Evolutionary conservation across 1,140 invertebrate species (phyloP).

Genomic region (Neodiprion pinetum): DNA sequence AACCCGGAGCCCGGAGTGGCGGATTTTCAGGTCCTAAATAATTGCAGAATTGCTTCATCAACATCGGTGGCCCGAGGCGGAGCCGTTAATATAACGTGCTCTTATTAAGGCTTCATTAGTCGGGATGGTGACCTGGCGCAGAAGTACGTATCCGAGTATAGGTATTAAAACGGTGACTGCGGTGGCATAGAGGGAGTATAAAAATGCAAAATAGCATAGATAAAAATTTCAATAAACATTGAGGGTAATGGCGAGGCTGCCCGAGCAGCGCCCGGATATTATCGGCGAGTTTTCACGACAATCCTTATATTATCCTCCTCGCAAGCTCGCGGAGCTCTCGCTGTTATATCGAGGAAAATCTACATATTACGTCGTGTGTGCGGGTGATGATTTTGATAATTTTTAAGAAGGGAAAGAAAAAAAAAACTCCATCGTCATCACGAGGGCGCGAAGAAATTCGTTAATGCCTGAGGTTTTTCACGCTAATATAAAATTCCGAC

Average conservation of each 20-base stretch:
- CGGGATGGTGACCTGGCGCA: constrained; percentile 5
- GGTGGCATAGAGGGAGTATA: neutral
- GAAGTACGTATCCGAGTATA: neutral
- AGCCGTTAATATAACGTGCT: constrained; percentile 1
- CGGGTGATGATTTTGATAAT: too few relatives aligned
- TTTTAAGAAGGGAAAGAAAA: too few relatives aligned
- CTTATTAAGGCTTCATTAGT: constrained; percentile 12
- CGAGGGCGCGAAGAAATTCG: too few relatives aligned
- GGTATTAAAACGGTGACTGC: neutral
- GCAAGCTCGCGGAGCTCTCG: too few relatives aligned
- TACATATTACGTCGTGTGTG: too few relatives aligned
- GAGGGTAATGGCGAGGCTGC: neutral
- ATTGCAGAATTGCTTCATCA: constrained; percentile 5
- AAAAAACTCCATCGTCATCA: too few relatives aligned
- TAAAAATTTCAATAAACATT: constrained; percentile 14
- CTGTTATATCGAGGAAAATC: too few relatives aligned
- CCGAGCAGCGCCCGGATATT: neutral
- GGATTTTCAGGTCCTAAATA: constrained; percentile 5
- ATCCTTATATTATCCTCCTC: neutral
- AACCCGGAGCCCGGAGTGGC: neutral
- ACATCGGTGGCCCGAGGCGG: neutral
- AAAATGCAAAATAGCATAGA: constrained; percentile 13
- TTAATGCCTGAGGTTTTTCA: too few relatives aligned
- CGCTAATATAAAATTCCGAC: too few relatives aligned
- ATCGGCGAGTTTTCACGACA: constrained; percentile 5